Percentiles rank a stretch among this genome's conserved stretches.
Evolutionary conservation across 1,140 invertebrate species (phyloP).

Genomic region (Caenorhabditis elegans): WBcel235 BX284606.5:6577501-6578000

Average conservation of each 20-base stretch:
- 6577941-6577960: constrained; percentile 13
- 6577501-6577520: too few relatives aligned
- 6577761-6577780: background rate
- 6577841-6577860: background rate
- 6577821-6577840: background rate
- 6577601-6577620: too few relatives aligned
- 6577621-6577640: too few relatives aligned
- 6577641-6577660: background rate
- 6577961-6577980: constrained; percentile 23
- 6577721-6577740: background rate
- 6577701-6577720: background rate
- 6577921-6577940: background rate
- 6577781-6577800: background rate
- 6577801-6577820: background rate
- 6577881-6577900: background rate
- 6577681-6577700: background rate
- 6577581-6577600: too few relatives aligned
- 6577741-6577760: background rate
- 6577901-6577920: background rate
- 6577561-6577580: too few relatives aligned
- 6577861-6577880: background rate
- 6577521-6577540: too few relatives aligned
- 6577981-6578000: background rate
- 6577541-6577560: too few relatives aligned
- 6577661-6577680: background rate